Evolutionary conservation across 2,797 vertebrate species (phyloP), one percentile per base, ranked within the genome.

Genomic region (Sebastes goodei): DNA sequence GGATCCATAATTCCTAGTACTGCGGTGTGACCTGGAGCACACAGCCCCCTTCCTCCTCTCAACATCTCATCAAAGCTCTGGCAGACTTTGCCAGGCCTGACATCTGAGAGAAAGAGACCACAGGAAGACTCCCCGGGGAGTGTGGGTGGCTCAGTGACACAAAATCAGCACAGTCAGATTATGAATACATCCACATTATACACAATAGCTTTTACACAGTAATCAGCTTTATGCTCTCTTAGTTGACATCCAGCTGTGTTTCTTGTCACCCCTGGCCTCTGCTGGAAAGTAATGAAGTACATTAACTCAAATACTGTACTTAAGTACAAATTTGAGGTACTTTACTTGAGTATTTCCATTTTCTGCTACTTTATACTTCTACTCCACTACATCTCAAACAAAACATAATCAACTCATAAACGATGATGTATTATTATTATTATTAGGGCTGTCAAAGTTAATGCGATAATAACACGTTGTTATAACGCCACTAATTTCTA

Each of bases 41-140:
- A 49, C 78, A 62, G 62, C 61, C 74, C 71, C 68, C 66, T 87
- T 78, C 76, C 82, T 85, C 83, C 82, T 88, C 86, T 89, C 87
- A 81, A 82, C 84, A 81, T 92, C 86, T 87, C 91, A 88, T 93
- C 90, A 93, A 91, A 94, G 90, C 87, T 80, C 68, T 84, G 85
- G 83, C 84, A 92, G 84, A 78, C 80, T 88, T 87, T 79, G 57
- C 80, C 76, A 83, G 68, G 72, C 71, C 77, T 84, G 88, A 90
- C 88, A 90, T 87, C 82, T 84, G 85, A 90, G 80, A 76, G 75
- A 80, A 84, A 77, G 82, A 83, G 80, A 87, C 87, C 74, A 77
- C 61, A 77, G 78, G 82, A 56, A 6, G 38, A 49, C 81, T 91
- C 88, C 85, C 83, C 9, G 9, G 79, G 76, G 90, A 91, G 82